phyloP scores from a whole-genome alignment of 2,113 vertebrate genomes.

The Lepisosteus oculatus region DNA sequence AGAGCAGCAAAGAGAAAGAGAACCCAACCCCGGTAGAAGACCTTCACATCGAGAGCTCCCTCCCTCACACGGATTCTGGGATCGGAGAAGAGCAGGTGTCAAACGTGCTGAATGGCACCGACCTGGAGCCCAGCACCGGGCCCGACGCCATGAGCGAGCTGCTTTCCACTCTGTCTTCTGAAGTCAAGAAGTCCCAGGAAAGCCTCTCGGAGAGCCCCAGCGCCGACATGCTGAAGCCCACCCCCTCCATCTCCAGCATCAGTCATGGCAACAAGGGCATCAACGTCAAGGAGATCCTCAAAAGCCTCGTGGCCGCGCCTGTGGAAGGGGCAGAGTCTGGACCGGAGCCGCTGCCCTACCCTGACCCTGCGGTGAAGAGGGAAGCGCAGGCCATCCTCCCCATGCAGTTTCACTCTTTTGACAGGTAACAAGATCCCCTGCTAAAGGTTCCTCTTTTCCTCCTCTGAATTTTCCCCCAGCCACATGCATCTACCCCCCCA shows the following conservation, averaged over 20 bases:
- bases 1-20: constrained; percentile 74
- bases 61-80: constrained; percentile 85
- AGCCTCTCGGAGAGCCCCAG: constrained; percentile 75
- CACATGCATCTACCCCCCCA: no score
- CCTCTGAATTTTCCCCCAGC: no score
- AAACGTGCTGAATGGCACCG: constrained; percentile 79
- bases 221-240: constrained; percentile 67
- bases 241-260: constrained; percentile 79
- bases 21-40: constrained; percentile 67
- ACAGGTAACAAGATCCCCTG: constrained; percentile 73
- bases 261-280: constrained; percentile 86
- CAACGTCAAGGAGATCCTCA: constrained; percentile 92
- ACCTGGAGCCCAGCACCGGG: constrained; percentile 66
- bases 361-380: constrained; percentile 84
- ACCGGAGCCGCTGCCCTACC: constrained; percentile 78
- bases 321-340: constrained; percentile 80
- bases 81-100: constrained; percentile 81
- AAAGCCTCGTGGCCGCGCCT: constrained; percentile 88
- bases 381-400: constrained; percentile 82
- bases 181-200: constrained; percentile 86
- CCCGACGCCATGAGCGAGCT: constrained; percentile 78
- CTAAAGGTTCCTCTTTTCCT: no score
- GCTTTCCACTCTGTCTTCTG: constrained; percentile 79
- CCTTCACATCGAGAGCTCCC: constrained; percentile 65
- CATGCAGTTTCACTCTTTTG: constrained; percentile 97